These are phyloP conservation scores for Halictus rubicundus DNA, from an alignment of 1,140 invertebrate genomes.

Conservation along the genomic window DNA sequence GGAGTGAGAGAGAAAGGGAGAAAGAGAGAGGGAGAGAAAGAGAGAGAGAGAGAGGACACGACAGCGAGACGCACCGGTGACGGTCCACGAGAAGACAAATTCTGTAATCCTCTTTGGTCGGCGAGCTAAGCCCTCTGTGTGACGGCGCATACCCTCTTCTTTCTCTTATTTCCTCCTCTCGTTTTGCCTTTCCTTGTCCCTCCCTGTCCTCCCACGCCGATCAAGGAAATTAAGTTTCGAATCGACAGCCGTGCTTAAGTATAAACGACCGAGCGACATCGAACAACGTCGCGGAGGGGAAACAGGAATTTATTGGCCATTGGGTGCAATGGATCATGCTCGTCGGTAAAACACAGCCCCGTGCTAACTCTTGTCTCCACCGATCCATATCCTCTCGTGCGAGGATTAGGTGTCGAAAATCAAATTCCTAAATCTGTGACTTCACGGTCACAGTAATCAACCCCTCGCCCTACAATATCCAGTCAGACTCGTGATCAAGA, in stretches of 20 bases:
- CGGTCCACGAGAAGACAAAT: slow-evolving; percentile 74
- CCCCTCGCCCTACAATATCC: too few relatives aligned
- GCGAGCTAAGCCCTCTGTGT: slow-evolving; percentile 77
- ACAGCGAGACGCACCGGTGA: slow-evolving; percentile 57
- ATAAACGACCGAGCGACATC: slow-evolving; percentile 60
- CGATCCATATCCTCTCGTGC: neutral
- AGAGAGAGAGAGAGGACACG: slow-evolving; percentile 6
- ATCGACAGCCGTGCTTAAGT: slow-evolving; percentile 66
- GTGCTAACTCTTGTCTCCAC: neutral
- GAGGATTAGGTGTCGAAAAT: too few relatives aligned
- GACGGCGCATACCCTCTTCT: slow-evolving; percentile 72
- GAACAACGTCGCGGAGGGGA: slow-evolving; percentile 30
- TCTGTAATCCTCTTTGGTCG: slow-evolving; percentile 80
- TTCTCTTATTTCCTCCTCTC: slow-evolving; percentile 67
- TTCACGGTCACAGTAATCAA: too few relatives aligned
- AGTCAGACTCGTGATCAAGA: too few relatives aligned
- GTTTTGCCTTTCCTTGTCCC: slow-evolving; percentile 48
- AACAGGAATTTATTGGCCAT: slow-evolving; percentile 22
- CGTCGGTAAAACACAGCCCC: neutral
- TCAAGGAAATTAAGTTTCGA: slow-evolving; percentile 71
- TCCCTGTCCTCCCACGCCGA: slow-evolving; percentile 65
- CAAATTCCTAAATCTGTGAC: too few relatives aligned
- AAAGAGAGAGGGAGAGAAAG: neutral
- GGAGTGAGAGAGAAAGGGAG: neutral
- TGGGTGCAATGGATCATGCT: neutral